These are phyloP conservation scores for Dicerorhinus sumatrensis DNA, from an alignment of 2,113 vertebrate genomes.

Conservation along the genomic window DNA sequence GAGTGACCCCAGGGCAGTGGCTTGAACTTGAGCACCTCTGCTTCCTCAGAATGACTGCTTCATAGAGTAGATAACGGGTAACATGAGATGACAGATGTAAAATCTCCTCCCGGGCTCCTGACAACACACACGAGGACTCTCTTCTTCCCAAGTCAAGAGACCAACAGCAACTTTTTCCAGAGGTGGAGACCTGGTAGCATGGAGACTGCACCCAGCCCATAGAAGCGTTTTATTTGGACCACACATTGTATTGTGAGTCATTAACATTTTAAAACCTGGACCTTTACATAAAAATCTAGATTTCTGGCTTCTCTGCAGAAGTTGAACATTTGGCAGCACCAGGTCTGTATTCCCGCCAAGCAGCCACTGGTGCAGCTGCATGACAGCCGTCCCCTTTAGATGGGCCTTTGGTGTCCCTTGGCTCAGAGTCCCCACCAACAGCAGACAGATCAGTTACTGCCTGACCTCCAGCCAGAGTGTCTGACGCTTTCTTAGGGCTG, in stretches of 20 bases:
- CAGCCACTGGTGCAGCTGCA: background rate
- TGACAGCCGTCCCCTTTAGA: background rate
- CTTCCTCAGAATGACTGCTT: background rate
- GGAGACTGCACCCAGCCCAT: rapidly evolving
- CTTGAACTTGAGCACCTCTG: too few species aligned
- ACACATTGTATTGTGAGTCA: background rate
- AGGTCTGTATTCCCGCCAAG: background rate
- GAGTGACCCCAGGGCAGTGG: background rate
- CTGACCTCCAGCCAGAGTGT: background rate
- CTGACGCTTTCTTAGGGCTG: too few species aligned
- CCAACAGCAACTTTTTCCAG: background rate
- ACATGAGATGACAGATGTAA: background rate
- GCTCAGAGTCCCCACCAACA: background rate
- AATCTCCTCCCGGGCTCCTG: background rate
- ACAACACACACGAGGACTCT: background rate
- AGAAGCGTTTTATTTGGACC: background rate
- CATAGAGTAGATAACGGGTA: background rate
- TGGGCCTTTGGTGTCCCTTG: background rate
- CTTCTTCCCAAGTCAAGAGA: background rate
- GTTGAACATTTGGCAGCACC: background rate
- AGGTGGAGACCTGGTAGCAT: background rate
- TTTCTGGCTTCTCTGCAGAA: background rate
- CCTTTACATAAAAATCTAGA: background rate
- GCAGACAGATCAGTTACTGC: background rate
- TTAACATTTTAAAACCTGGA: background rate